Percentiles rank a stretch among this genome's conserved stretches.
phyloP scores from a whole-genome alignment of 2,797 vertebrate species.

The Hypotaenidia philippensis region DNA sequence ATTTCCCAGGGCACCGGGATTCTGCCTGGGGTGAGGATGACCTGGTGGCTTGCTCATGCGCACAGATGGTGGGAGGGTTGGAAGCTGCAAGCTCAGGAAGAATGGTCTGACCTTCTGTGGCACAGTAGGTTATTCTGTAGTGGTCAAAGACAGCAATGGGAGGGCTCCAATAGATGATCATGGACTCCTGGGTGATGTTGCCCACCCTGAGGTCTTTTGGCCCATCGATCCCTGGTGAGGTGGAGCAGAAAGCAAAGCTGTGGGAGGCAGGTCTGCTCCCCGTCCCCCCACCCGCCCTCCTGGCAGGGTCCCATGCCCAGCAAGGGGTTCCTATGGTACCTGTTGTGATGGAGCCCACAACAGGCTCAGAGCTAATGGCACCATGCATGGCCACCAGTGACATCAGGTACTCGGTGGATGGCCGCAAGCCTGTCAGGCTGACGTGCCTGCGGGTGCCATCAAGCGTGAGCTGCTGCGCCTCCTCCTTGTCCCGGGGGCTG shows the following conservation, averaged over 20 bases:
- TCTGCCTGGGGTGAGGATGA: neutral
- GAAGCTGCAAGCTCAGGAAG: neutral
- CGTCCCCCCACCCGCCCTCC: neutral
- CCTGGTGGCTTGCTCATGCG: neutral
- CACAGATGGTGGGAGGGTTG: neutral
- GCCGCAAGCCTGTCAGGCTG: slow-evolving; percentile 87
- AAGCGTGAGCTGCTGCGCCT: slow-evolving; percentile 87
- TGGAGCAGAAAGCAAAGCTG: neutral
- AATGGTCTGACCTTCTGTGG: slow-evolving; percentile 78
- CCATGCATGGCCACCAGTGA: slow-evolving; percentile 93
- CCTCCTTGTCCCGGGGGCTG: slow-evolving; percentile 85
- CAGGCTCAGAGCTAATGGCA: slow-evolving; percentile 88
- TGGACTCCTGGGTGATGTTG: slow-evolving; percentile 89
- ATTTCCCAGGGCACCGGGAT: neutral
- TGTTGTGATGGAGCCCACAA: slow-evolving; percentile 91
- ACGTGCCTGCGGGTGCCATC: slow-evolving; percentile 89
- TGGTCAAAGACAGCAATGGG: slow-evolving; percentile 91
- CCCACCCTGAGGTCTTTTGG: slow-evolving; percentile 89
- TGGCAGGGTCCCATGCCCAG: accelerated
- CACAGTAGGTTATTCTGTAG: slow-evolving; percentile 92
- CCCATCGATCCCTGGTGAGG: slow-evolving; percentile 88
- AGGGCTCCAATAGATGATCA: slow-evolving; percentile 89
- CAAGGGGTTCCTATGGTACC: slow-evolving; percentile 74
- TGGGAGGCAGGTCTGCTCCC: neutral
- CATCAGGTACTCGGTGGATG: slow-evolving; percentile 91